A percentile compares a stretch with the other conserved stretches of the same genome.
phyloP scores from a whole-genome alignment of 2,113 vertebrate genomes.

The Scytalopus superciliaris region DNA sequence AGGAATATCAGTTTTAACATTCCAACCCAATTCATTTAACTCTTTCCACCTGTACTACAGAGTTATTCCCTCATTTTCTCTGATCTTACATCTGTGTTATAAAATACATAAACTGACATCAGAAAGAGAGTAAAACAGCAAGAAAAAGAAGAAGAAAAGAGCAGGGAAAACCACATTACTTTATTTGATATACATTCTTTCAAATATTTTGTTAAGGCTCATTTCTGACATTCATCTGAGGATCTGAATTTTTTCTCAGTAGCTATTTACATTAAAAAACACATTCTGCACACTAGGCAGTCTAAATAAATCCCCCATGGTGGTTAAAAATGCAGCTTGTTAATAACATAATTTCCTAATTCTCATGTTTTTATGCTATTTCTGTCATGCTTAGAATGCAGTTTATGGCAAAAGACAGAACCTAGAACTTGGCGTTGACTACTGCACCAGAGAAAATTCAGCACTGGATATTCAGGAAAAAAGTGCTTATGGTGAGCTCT shows the following conservation, averaged over 20 bases:
- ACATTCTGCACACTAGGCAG: constrained; percentile 25
- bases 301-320: constrained; percentile 18
- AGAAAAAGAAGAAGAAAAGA: constrained; percentile 10
- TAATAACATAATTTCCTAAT: constrained; percentile 71
- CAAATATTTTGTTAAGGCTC: constrained; percentile 19
- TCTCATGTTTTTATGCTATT: constrained; percentile 72
- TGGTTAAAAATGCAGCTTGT: constrained; percentile 35
- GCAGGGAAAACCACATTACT: background rate
- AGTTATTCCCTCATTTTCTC: background rate
- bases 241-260: constrained; percentile 21
- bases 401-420: constrained; percentile 41
- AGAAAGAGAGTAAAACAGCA: background rate
- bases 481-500: background rate
- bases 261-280: constrained; percentile 46
- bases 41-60: constrained; percentile 64
- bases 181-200: background rate
- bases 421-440: constrained; percentile 12
- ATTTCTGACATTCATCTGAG: constrained; percentile 28
- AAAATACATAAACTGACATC: constrained; percentile 31
- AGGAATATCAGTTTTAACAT: constrained; percentile 68
- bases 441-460: constrained; percentile 13
- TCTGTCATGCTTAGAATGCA: constrained; percentile 69
- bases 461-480: background rate
- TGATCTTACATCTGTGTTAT: background rate
- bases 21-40: constrained; percentile 66